These are phyloP conservation scores for Limnephilus lunatus DNA, from an alignment of 2,888 invertebrate species.

Conservation along the genomic window DNA sequence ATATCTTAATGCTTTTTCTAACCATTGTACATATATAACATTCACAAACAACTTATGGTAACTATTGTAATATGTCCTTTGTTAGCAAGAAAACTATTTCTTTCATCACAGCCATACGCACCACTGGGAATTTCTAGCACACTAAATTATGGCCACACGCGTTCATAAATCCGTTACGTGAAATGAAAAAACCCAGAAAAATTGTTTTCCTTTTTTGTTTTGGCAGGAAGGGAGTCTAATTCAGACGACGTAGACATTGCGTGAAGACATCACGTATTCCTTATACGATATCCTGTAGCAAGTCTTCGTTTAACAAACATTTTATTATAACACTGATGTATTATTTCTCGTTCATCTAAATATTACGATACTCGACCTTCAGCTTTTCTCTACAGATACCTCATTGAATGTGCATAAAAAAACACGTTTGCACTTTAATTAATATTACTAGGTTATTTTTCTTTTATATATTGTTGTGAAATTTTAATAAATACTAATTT, in stretches of 20 bases:
- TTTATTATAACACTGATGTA: not conserved
- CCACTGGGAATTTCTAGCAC: not conserved
- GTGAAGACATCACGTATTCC: conserved; percentile 18
- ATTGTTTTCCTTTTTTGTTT: conserved; percentile 39
- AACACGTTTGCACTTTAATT: not conserved
- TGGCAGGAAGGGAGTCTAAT: conserved; percentile 11
- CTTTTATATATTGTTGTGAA: too few species aligned
- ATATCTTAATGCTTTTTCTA: not conserved
- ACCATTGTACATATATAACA: not conserved
- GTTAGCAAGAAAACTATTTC: not conserved
- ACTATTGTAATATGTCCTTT: not conserved
- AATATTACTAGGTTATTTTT: not conserved
- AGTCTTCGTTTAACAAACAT: not conserved
- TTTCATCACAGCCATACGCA: not conserved
- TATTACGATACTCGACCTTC: not conserved
- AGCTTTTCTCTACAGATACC: not conserved
- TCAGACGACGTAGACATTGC: conserved; percentile 9
- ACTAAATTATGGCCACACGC: conserved; percentile 35
- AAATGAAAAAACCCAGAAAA: conserved; percentile 23
- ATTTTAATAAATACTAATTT: too few species aligned
- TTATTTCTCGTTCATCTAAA: not conserved
- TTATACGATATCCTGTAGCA: not conserved
- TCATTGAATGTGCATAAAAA: not conserved
- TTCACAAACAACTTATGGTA: not conserved
- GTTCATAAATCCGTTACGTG: not conserved